Conservation (phyloP, 2,888 invertebrate species). For the Tipula vernalis region DNA sequence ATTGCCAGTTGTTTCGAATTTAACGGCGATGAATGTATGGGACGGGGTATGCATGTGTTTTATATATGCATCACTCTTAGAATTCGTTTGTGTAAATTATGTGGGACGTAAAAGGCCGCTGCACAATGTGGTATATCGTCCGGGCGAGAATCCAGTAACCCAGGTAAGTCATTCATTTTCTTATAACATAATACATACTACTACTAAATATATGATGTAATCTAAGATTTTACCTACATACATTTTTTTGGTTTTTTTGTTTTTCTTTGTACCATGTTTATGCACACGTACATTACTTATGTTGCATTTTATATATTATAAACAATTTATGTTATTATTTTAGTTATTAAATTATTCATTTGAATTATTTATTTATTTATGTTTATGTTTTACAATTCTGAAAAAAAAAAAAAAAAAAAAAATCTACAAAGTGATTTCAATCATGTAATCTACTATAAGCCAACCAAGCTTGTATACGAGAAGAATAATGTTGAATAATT, state of each 20-base stretch:
- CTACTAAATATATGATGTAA: no score
- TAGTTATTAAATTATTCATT: background rate
- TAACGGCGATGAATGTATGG: conserved; percentile 95
- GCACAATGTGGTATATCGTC: conserved; percentile 79
- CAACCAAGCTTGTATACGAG: background rate
- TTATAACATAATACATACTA: background rate
- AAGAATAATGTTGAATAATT: background rate
- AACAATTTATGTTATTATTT: background rate
- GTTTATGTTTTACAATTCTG: background rate
- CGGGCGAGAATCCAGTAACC: conserved; percentile 81
- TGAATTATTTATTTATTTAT: background rate
- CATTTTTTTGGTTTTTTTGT: background rate
- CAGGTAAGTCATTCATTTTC: conserved; percentile 47
- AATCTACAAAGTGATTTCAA: background rate
- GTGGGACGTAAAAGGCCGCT: conserved; percentile 81
- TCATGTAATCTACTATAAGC: background rate
- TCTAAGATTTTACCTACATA: conserved; percentile 6
- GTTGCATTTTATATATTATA: background rate
- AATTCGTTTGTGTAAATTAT: conserved; percentile 92
- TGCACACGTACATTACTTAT: background rate
- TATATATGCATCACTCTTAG: conserved; percentile 86
- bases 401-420: background rate
- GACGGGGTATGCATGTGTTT: conserved; percentile 96
- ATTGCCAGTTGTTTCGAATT: conserved; percentile 83
- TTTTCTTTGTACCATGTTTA: background rate